Evolutionary conservation across 2,888 invertebrate genomes (phyloP), one percentile per base, ranked within the genome.

Genomic region (Dasypolia templi): DNA sequence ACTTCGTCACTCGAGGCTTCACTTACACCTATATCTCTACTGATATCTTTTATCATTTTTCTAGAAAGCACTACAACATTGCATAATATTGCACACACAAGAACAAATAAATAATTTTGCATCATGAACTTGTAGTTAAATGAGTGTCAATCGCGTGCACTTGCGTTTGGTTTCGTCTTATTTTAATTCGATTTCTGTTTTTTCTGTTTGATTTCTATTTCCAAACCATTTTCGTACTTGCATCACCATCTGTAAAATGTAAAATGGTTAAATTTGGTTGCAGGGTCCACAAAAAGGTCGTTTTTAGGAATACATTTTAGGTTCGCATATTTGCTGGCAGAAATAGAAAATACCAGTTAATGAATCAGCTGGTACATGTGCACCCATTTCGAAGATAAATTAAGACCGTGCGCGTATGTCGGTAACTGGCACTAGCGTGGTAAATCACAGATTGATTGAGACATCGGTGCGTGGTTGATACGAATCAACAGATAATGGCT

Each of bases 161-260:
- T 26, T 2, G 19, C 9, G 26, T 5, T 6, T n/a, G 3, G 22
- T 49, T 29, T n/a, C 69, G 68, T 68, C 70, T 71, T 71, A 63
- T 71, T 81, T 82, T 77, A 87, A 72, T 79, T 90, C 84, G 4
- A 88, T 77, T 55, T 90, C 88, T 22, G 89, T 92, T 81, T 92
- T 92, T 35, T 85, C 80, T 72, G 22, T 89, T 56, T 92, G 87
- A 87, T 93, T 93, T 81, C 84, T 92, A 70, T 89, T 89, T 22
- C 93, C 93, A 63, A 93, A 87, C 86, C 88, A 89, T 29, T 67
- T 73, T 77, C 94, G 88, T 1, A 85, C n/a, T 56, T 86, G 85
- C 87, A 91, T 91, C 81, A 91, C 82, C 65, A 90, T 72, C 95
- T 95, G 92, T 42, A 92, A 93, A 77, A 26, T 81, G 70, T 49